Base-by-base conservation (phyloP, 2,113 vertebrate species). In the Oriolus oriolus region DNA sequence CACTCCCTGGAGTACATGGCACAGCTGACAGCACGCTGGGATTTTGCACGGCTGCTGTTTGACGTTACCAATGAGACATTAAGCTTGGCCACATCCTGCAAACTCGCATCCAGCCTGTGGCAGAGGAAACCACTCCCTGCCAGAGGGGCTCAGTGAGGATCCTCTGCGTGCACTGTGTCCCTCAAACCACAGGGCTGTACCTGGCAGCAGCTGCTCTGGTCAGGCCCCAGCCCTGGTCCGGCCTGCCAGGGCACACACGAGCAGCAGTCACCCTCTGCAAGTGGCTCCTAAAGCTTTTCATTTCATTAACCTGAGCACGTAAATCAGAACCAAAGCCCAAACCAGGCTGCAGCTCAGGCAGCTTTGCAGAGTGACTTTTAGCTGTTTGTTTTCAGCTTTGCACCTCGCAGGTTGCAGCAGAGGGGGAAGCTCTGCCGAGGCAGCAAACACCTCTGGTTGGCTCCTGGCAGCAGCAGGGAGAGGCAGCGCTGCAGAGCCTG, bases 91-190 rank as follows among this genome's bases (percentile, higher is more conserved):
- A 30, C 3, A 57, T 84, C 87, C 92, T 91, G 77, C 31, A 84
- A 61, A 28, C 47, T 64, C 1, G 0, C 20, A 28, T 4, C 28
- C 90, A 89, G 85, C 54, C 26, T 14, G 61, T 45, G 85, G 57
- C 79, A 79, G 63, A 89, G 88, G 90, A 92, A 96, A 61, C 71
- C 71, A 3, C 88, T 73, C 82, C 83, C 82, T 71, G 53, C 61
- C 44, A 33, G 8, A 50, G 73, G 60, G 69, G 57, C 74, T 79
- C 24, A 1, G 24, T 0, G 54, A 44, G 79, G n/a, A 65, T 45
- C 76, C 20, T 13, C 41, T 39, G 37, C 11, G 1, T 2, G 37
- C 18, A 0, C 1, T 1, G 33, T 8, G 75, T 44, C 42, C 61
- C 28, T 35, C n/a, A 49, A 4, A 30, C 41, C 73, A 26, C 18